Evolutionary conservation across 2,888 invertebrate species (phyloP).

Genomic region (Tipula lateralis): DNA sequence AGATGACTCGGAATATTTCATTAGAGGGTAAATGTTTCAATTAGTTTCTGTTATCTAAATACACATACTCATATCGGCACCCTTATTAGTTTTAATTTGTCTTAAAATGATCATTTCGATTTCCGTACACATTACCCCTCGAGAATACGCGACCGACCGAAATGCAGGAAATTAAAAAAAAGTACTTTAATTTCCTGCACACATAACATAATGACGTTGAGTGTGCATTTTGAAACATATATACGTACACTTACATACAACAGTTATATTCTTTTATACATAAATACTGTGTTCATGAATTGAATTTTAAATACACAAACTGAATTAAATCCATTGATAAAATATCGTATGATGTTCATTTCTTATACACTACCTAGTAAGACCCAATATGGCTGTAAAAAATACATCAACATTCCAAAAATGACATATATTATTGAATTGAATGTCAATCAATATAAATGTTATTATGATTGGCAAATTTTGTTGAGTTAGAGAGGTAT

Average conservation of each 20-base stretch:
- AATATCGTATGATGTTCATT: background rate
- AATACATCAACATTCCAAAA: conserved; percentile 14
- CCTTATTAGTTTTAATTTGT: background rate
- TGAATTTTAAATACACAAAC: background rate
- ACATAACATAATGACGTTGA: background rate
- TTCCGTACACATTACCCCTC: background rate
- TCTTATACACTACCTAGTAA: background rate
- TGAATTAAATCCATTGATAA: conserved; percentile 9
- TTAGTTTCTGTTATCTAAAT: background rate
- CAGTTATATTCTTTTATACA: background rate
- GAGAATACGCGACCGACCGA: background rate
- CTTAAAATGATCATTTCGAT: background rate
- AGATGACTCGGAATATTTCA: background rate
- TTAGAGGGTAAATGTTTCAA: background rate
- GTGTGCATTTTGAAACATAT: background rate
- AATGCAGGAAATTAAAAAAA: background rate
- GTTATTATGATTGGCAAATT: conserved; percentile 2
- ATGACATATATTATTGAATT: background rate
- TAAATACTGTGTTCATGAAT: background rate
- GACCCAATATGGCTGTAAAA: background rate
- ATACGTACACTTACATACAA: background rate
- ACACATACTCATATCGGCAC: background rate
- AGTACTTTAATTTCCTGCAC: background rate
- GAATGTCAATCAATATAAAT: conserved; percentile 3
- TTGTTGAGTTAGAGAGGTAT: background rate